These are phyloP conservation scores for Aphidius colemani DNA, from an alignment of 2,888 invertebrate genomes.

Conservation along the genomic window DNA sequence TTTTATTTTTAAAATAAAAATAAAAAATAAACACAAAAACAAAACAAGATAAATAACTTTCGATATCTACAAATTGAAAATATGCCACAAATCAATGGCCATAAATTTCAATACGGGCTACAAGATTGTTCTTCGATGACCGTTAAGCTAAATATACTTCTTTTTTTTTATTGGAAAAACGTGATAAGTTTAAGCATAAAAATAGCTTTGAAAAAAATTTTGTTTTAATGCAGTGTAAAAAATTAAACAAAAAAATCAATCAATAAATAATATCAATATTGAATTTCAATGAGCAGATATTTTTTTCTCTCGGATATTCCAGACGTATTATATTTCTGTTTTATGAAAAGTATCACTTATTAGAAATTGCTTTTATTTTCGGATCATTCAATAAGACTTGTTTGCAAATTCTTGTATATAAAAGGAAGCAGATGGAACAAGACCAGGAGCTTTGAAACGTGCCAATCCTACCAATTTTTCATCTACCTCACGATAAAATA, in stretches of 20 bases:
- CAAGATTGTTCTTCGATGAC: constrained; percentile 29
- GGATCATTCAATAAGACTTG: constrained; percentile 14
- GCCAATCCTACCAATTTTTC: constrained; percentile 34
- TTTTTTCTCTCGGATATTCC: too few species aligned
- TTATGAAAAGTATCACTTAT: constrained; percentile 11
- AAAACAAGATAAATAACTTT: background rate
- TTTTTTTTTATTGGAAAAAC: constrained; percentile 27
- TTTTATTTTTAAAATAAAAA: background rate
- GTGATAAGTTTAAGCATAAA: constrained; percentile 37
- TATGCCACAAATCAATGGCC: constrained; percentile 16
- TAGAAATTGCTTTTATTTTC: constrained; percentile 3
- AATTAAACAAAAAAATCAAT: too few species aligned
- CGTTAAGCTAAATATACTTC: constrained; percentile 33
- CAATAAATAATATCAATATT: too few species aligned
- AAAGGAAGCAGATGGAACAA: constrained; percentile 15
- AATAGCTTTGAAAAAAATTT: constrained; percentile 33
- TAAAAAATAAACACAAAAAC: background rate
- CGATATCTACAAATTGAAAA: constrained; percentile 11
- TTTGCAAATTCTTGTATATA: constrained; percentile 15
- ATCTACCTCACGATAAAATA: constrained; percentile 27
- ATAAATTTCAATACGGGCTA: constrained; percentile 34
- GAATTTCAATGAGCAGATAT: too few species aligned
- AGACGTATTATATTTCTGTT: too few species aligned
- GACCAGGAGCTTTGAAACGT: constrained; percentile 29
- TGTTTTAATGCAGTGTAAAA: background rate